phyloP scores from a whole-genome alignment of 2,113 vertebrate species.

The Octodon degus region DNA sequence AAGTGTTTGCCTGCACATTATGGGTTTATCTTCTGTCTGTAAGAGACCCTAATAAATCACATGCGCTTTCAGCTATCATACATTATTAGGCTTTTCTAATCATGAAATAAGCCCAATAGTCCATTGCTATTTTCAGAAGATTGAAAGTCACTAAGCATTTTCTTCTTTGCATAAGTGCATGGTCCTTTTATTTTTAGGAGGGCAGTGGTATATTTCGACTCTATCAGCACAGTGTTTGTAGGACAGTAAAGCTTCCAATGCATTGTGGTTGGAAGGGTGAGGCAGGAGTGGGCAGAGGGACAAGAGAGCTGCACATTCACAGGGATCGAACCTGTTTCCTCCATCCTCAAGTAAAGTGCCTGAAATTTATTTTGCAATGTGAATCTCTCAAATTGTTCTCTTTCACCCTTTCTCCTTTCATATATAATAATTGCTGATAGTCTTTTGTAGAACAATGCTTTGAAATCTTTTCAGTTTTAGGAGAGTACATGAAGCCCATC shows the following conservation, averaged over 20 bases:
- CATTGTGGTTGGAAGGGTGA: conserved; percentile 51
- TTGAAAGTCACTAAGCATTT: conserved; percentile 82
- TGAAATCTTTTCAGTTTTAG: conserved; percentile 79
- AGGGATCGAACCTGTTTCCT: conserved; percentile 66
- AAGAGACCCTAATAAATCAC: conserved; percentile 87
- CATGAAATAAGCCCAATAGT: conserved; percentile 86
- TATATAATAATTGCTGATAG: conserved; percentile 66
- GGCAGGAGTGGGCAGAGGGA: neutral
- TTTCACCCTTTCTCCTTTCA: conserved; percentile 78
- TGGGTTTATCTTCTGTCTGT: conserved; percentile 84
- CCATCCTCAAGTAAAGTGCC: conserved; percentile 73
- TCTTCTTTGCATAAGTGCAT: conserved; percentile 72
- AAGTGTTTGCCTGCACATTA: conserved; percentile 81
- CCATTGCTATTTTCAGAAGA: conserved; percentile 83
- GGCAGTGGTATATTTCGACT: conserved; percentile 72
- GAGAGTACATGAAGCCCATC: conserved; percentile 78
- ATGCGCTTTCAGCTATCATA: conserved; percentile 83
- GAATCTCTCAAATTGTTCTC: conserved; percentile 75
- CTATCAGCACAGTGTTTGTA: conserved; percentile 68
- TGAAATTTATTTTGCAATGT: conserved; percentile 78
- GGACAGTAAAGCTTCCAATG: conserved; percentile 74
- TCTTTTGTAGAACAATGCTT: conserved; percentile 78
- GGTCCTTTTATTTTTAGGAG: conserved; percentile 79
- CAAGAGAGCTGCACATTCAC: neutral
- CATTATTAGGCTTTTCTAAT: conserved; percentile 86